phyloP scores from a whole-genome alignment of 2,888 invertebrate genomes.

The Allygus modestus region DNA sequence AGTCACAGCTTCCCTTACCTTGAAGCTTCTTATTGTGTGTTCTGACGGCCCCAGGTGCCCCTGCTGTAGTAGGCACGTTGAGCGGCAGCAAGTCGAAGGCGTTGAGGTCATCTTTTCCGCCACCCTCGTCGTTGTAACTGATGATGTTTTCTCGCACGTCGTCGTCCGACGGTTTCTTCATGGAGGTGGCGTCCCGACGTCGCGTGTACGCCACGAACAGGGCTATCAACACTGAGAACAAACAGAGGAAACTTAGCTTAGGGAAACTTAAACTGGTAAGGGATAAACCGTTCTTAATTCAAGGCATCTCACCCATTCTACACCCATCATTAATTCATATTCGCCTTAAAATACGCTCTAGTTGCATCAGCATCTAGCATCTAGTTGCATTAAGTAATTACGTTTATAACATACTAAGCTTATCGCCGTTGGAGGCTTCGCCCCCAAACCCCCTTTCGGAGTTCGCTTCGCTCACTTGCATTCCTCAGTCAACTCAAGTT shows the following conservation, averaged over 20 bases:
- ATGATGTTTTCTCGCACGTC: constrained; percentile 61
- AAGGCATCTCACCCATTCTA: no score
- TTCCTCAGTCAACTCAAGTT: no score
- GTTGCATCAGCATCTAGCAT: no score
- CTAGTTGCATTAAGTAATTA: no score
- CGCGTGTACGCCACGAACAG: constrained; percentile 35
- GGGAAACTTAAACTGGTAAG: no score
- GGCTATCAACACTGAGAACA: background rate
- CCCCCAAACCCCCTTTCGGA: no score
- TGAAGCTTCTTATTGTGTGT: constrained; percentile 12
- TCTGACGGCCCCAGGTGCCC: background rate
- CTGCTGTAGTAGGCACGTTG: constrained; percentile 86
- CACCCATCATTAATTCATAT: no score
- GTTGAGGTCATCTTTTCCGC: constrained; percentile 57
- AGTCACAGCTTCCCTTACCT: background rate
- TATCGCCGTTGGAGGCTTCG: no score
- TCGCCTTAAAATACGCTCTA: no score
- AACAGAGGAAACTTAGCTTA: background rate
- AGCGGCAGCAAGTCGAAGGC: constrained; percentile 96
- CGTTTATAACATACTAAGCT: no score
- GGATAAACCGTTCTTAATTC: no score
- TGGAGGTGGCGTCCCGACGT: constrained; percentile 7
- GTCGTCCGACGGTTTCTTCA: constrained; percentile 72
- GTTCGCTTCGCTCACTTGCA: no score
- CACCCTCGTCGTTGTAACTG: constrained; percentile 59